Evolutionary conservation across 2,888 invertebrate genomes (phyloP), one percentile per base, ranked within the genome.

Genomic region (Limulus polyphemus): DNA sequence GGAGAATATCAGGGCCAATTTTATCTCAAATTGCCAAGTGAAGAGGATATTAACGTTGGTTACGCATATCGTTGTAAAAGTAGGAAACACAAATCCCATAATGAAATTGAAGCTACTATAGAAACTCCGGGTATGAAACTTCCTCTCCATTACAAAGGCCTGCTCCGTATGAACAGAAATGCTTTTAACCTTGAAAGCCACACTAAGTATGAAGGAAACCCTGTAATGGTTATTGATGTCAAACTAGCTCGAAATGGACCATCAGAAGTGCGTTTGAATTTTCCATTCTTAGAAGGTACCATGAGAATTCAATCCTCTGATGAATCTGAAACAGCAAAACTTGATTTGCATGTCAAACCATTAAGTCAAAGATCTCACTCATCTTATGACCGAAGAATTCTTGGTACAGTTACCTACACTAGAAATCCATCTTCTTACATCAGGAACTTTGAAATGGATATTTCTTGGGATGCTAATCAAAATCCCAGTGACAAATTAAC

Each of bases 81-180:
- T 47, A 32, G 51, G 32, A 49, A 48, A 32, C 12, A 65, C 32
- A 57, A n/a, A 47, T 57, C 59, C 17, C 63, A 65, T 56, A 62
- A 63, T 63, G 65, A 65, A 57, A 16, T 65, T 32, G 63, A 65
- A n/a, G 59, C 60, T 12, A 55, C 58, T 3, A 51, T 65, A 32
- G 14, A 58, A 11, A 57, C 62, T 56, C 65, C 65, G 13, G 55
- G 47, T 14, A 10, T 55, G n/a, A 49, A 13, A 49, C 52, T 51
- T 0, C 57, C 65, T 16, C 59, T 65, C 7, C n/a, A 56, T 13
- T 16, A 59, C 13, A 63, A 61, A 52, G 51, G 51, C 11, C 14
- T 47, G 11, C 12, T 63, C 11, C 14, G 12, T 17, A 54, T 59
- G 46, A 55, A 57, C 16, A 46, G 51, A 32, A 57, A 56, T 13